phyloP scores from a whole-genome alignment of 2,797 vertebrate genomes.

The Pseudomugil tenellus region DNA sequence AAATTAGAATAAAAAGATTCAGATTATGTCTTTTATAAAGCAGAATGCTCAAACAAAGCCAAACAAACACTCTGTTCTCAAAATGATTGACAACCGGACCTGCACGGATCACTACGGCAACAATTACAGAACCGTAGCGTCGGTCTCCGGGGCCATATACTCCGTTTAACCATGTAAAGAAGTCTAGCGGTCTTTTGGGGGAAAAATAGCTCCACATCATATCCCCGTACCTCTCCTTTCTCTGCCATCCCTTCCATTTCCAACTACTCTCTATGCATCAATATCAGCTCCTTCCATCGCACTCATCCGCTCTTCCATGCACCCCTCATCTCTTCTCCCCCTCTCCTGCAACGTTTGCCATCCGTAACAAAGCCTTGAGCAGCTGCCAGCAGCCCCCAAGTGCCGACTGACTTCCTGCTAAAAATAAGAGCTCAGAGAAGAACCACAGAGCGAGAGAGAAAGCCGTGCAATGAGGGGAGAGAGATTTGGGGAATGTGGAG shows the following conservation, averaged over 20 bases:
- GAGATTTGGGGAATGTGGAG: background rate
- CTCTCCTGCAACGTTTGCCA: conserved; percentile 45
- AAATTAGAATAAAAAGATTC: background rate
- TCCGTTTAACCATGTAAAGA: conserved; percentile 34
- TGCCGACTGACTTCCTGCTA: conserved; percentile 67
- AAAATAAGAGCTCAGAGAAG: conserved; percentile 65
- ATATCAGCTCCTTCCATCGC: conserved; percentile 38
- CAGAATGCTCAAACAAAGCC: background rate
- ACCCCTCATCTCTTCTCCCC: conserved; percentile 7
- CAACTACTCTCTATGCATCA: conserved; percentile 25
- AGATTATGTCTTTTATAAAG: background rate
- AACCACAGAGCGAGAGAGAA: conserved; percentile 27
- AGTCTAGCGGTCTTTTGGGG: conserved; percentile 10
- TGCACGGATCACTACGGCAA: conserved; percentile 38
- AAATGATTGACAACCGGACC: conserved; percentile 52
- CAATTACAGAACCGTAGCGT: conserved; percentile 37
- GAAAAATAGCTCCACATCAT: background rate
- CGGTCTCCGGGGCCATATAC: conserved; percentile 3
- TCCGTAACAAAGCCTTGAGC: conserved; percentile 70
- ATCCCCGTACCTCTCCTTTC: conserved; percentile 2
- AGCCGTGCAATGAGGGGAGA: background rate
- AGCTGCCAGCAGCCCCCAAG: conserved; percentile 65
- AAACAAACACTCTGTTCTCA: background rate
- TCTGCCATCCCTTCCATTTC: conserved; percentile 24
- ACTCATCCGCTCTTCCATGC: conserved; percentile 8